These are phyloP conservation scores for Zoanthus solanderi DNA, from an alignment of 92 coral and sea anemone genomes.

Conservation along the genomic window DNA sequence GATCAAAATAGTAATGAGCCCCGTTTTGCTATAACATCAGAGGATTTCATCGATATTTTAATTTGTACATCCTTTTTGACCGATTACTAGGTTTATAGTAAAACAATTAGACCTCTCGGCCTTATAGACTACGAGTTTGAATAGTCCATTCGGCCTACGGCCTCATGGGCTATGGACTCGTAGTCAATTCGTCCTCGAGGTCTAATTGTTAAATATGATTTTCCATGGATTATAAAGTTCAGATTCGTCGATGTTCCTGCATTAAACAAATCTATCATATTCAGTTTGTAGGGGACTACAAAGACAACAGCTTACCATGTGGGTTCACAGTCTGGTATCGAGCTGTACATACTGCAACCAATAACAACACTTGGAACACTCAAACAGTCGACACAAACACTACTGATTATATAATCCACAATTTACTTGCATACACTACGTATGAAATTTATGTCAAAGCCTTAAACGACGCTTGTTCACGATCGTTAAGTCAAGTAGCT, in stretches of 20 bases:
- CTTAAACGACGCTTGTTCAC: slow-evolving; percentile 10
- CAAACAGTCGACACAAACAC: background rate
- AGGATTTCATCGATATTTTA: no score
- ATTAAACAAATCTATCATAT: background rate
- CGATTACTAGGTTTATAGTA: no score
- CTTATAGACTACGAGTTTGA: no score
- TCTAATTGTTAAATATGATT: no score
- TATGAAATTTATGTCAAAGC: slow-evolving; percentile 11
- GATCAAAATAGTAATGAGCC: no score
- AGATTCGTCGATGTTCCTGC: background rate
- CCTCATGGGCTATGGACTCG: no score
- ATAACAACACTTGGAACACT: background rate
- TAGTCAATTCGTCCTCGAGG: no score
- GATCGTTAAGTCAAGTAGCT: background rate
- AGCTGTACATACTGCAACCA: background rate
- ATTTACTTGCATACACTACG: slow-evolving; percentile 13
- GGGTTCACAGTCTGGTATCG: slow-evolving; percentile 1
- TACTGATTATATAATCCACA: background rate
- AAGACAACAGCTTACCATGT: slow-evolving; percentile 26
- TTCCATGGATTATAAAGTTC: no score
- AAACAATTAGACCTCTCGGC: no score
- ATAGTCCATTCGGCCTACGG: no score
- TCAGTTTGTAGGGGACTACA: background rate
- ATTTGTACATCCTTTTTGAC: no score
- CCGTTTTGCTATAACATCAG: no score